Evolutionary conservation across 2,113 vertebrate genomes (phyloP), one percentile per base, ranked within the genome.

Genomic region (Chascanopsetta lugubris): DNA sequence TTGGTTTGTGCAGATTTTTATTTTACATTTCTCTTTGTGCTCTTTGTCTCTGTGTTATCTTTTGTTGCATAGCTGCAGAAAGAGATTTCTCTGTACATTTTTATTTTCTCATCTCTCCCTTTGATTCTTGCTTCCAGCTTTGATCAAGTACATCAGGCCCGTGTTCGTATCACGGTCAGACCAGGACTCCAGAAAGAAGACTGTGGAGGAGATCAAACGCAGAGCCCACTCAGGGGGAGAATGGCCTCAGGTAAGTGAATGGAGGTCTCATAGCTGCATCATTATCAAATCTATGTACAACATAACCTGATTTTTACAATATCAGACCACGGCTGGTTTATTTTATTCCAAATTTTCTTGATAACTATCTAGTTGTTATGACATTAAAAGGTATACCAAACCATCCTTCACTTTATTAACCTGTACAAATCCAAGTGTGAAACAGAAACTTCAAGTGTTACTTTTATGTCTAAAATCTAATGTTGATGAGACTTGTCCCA

Each of bases 141-240:
- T 99, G 68, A 99, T 99, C 53, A 96, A 94, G 83, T 98, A 93
- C 76, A 97, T 99, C 76, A 93, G 94, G 51, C 97, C 97, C 0
- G 96, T 99, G 42, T 98, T 99, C 29, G 97, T 99, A 3, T 99
- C 96, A 11, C 92, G 97, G 8, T 95, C 94, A 3, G 96, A 99
- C 89, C 97, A 96, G 82, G 92, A 98, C 85, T 99, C 96, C 24
- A 94, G 97, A 29, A 93, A 94, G 85, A 98, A 94, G 82, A 99
- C 97, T 0, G 97, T 99, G 62, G 97, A 98, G 72, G 97, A 99
- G 85, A 98, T 99, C 75, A 94, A 85, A 82, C 91, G 94, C 10
- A 93, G 97, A 72, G 96, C 96, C 4, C 95, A 93, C 62, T 95
- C 95, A 3, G 86, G 89, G 18, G 96, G 96, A 27, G 94, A 90